Conservation (phyloP, 2,113 vertebrate genomes). For the Elephantulus edwardii region DNA sequence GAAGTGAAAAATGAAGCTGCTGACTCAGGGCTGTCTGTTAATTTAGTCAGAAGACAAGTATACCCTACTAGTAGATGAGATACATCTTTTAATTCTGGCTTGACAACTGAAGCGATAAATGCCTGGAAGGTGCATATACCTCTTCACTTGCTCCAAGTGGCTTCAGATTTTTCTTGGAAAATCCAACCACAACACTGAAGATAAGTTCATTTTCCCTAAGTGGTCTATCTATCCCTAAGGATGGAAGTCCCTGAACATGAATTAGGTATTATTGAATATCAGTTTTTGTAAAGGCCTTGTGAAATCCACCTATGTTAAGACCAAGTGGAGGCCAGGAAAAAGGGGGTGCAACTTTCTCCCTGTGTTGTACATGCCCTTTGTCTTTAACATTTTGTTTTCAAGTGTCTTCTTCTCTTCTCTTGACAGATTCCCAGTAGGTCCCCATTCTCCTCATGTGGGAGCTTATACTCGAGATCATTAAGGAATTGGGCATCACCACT, state of each 20-base stretch:
- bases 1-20: neutral
- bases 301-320: neutral
- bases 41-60: neutral
- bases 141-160: neutral
- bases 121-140: neutral
- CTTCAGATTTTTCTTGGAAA: neutral
- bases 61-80: neutral
- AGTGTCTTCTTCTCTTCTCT: neutral
- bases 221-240: neutral
- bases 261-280: too few species aligned
- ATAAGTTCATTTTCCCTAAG: neutral
- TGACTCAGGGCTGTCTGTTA: neutral
- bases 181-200: neutral
- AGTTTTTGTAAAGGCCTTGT: neutral
- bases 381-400: neutral
- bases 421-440: neutral
- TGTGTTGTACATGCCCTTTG: neutral
- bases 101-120: neutral
- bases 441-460: neutral
- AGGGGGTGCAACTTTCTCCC: neutral
- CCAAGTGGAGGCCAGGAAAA: neutral
- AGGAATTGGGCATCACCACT: neutral
- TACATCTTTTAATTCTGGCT: neutral
- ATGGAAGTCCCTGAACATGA: neutral
- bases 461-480: neutral